Conservation (phyloP, 1,140 invertebrate genomes). For the Melanaphis sacchari region DNA sequence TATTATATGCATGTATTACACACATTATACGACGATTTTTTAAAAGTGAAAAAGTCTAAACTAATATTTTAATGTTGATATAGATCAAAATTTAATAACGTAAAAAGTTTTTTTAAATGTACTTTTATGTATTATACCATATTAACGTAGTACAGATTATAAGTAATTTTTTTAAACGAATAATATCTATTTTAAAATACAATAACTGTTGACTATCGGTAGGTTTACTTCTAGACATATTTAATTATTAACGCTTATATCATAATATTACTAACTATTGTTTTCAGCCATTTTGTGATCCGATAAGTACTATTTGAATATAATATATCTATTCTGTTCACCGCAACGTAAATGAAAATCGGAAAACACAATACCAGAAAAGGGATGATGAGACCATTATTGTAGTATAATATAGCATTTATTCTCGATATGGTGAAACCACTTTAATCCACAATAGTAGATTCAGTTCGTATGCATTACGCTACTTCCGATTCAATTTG, state of each 20-base stretch:
- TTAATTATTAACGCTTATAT: not conserved
- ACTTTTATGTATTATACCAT: not conserved
- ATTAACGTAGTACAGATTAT: not conserved
- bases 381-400: not conserved
- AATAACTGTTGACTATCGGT: not conserved
- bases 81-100: not conserved
- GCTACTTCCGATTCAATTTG: constrained; percentile 4
- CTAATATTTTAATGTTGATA: not conserved
- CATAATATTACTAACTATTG: not conserved
- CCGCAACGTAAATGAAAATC: not conserved
- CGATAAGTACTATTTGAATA: not conserved
- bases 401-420: not conserved
- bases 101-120: no score
- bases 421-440: constrained; percentile 22
- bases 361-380: constrained; percentile 20
- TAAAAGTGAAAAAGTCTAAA: not conserved
- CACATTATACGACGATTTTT: no score
- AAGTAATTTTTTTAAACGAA: not conserved
- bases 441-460: not conserved
- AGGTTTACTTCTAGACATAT: not conserved
- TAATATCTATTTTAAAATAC: not conserved
- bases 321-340: not conserved
- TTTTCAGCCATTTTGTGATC: not conserved
- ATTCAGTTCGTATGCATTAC: not conserved
- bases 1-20: not conserved